Evolutionary conservation across 2,113 vertebrate species (phyloP).

Genomic region (Hyperopisus bebe): DNA sequence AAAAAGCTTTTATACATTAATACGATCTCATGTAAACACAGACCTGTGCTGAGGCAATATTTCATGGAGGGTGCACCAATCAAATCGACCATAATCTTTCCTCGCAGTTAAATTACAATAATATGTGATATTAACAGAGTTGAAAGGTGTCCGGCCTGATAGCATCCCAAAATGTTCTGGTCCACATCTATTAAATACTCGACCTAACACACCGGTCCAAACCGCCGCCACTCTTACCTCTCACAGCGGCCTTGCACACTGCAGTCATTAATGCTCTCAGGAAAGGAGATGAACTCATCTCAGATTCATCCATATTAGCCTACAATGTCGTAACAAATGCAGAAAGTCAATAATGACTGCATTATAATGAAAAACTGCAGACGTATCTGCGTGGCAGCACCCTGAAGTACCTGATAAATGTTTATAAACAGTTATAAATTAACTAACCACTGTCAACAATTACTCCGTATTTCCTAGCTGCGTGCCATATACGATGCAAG

Average conservation of each 20-base stretch:
- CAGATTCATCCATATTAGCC: conserved; percentile 89
- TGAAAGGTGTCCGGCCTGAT: background rate
- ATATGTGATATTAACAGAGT: background rate
- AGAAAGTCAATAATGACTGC: background rate
- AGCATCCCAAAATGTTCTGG: background rate
- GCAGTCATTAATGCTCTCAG: conserved; percentile 98
- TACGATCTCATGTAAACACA: background rate
- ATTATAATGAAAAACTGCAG: background rate
- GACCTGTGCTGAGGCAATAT: background rate
- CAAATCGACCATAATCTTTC: background rate
- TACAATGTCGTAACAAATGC: conserved; percentile 47
- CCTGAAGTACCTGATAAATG: background rate
- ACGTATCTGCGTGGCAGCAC: background rate
- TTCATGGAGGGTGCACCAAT: background rate
- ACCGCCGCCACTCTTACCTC: conserved; percentile 65
- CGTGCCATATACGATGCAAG: background rate
- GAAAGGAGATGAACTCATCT: conserved; percentile 94
- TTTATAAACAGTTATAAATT: background rate
- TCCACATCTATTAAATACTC: background rate
- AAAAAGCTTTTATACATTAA: background rate
- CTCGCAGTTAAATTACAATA: background rate
- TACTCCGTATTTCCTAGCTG: background rate
- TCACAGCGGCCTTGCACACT: conserved; percentile 94
- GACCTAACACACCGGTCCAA: background rate
- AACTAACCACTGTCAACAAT: background rate